These are phyloP conservation scores for Uromys caudimaculatus DNA, from an alignment of 2,797 vertebrate genomes.

Conservation along the genomic window DNA sequence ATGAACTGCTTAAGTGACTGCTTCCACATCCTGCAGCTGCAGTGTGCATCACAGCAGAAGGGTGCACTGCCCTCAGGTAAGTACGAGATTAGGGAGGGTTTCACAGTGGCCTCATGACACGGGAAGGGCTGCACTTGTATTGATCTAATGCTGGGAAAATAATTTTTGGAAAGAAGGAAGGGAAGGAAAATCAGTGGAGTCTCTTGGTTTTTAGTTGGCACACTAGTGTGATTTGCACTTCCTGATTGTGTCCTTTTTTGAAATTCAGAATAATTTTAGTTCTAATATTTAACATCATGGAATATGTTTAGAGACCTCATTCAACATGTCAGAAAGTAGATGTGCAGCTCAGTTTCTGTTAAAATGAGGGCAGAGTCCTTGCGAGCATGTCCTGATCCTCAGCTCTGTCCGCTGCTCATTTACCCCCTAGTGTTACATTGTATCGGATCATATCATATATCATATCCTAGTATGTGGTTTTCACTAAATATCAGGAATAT, in stretches of 20 bases:
- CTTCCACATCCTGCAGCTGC: slow-evolving; percentile 97
- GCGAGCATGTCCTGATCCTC: neutral
- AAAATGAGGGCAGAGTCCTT: slow-evolving; percentile 36
- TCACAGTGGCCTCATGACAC: neutral
- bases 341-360: neutral
- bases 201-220: slow-evolving; percentile 55
- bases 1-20: slow-evolving; percentile 99
- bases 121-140: neutral
- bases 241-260: neutral
- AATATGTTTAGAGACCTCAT: neutral
- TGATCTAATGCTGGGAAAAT: slow-evolving; percentile 25
- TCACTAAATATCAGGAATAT: neutral
- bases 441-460: neutral
- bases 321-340: slow-evolving; percentile 27
- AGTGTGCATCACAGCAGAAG: slow-evolving; percentile 94
- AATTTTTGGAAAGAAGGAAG: neutral
- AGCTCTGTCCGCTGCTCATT: neutral
- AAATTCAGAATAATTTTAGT: slow-evolving; percentile 48
- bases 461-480: neutral
- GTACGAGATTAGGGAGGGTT: slow-evolving; percentile 42
- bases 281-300: slow-evolving; percentile 3
- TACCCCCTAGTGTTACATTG: neutral
- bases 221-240: slow-evolving; percentile 18
- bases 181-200: neutral
- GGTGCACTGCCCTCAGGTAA: slow-evolving; percentile 92